Evolutionary conservation across 1,140 invertebrate genomes (phyloP), one percentile per base, ranked within the genome.

Genomic region (Berghia stephanieae): DNA sequence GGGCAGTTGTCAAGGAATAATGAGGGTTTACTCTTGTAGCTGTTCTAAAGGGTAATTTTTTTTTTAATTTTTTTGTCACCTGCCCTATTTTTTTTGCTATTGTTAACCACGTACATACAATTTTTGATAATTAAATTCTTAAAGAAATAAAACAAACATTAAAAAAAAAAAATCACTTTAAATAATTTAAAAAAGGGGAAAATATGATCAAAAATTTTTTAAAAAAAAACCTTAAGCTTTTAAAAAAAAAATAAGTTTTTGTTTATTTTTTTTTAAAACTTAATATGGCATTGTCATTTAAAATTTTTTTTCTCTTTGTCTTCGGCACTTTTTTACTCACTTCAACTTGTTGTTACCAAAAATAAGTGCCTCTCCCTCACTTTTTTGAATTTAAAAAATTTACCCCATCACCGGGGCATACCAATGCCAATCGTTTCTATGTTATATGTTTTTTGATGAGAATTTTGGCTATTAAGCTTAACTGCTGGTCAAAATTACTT

Each of bases 1-100:
- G 38, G 96, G 96, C n/a, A 84, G 92, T 1, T 98, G 96, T 89
- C 80, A 84, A 0, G 81, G 79, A 10, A 84, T 86, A 5, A 88
- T 86, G 3, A 84, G 83, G 87, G 78, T 71, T 27, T 79, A 49
- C 88, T 90, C 67, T 4, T 87, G 85, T 78, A 57, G 77, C 13
- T 84, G 85, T 78, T 43, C 44, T n/a, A 13, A 44, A 75, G 66
- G 85, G 83, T 86, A 75, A 27, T 79, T 69, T 60, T 18, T 2
- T 21, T 21, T 31, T 8, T 2, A 34, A 36, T 57, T 42, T 36
- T 2, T n/a, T 42, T 38, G 68, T 18, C 38, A 10, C 8, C 0
- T 67, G 27, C n/a, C 0, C 46, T 46, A 13, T 21, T 16, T 44
- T 18, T 46, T 31, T 27, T 0, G 10, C 27, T 3, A 1, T 10